phyloP scores from a whole-genome alignment of 2,888 invertebrate species.

The Mythimna vitellina region DNA sequence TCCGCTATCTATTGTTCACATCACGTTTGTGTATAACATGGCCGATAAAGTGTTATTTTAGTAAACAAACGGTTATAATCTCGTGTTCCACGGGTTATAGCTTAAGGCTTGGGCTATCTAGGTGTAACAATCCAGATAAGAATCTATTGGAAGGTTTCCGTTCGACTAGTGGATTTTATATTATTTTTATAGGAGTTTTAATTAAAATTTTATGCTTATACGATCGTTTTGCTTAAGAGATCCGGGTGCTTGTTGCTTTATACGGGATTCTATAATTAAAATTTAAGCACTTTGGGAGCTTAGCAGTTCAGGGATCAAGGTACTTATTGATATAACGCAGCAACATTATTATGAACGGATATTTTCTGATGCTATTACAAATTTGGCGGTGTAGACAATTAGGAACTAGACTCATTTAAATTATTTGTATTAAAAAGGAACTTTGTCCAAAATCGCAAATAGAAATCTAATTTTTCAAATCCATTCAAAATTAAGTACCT shows the following conservation, averaged over 20 bases:
- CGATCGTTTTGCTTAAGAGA: neutral
- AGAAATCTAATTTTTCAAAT: no score
- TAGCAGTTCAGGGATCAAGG: neutral
- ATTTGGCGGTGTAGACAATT: neutral
- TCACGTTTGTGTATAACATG: constrained; percentile 45
- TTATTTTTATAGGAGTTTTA: constrained; percentile 5
- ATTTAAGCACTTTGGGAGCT: neutral
- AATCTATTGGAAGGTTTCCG: constrained; percentile 18
- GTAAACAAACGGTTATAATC: constrained; percentile 37
- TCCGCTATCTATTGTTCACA: constrained; percentile 44
- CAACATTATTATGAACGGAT: neutral
- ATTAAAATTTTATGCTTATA: neutral
- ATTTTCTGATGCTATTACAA: neutral
- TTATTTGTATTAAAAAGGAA: no score
- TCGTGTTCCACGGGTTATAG: constrained; percentile 27
- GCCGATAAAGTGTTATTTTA: constrained; percentile 54
- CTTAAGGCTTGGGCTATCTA: constrained; percentile 32
- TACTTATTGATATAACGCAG: neutral
- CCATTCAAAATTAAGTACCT: no score
- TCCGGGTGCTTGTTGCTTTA: no score
- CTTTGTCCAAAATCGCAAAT: no score
- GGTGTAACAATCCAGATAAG: constrained; percentile 22
- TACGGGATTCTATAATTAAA: constrained; percentile 6
- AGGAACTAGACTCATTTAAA: no score
- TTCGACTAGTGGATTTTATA: neutral